Evolutionary conservation across 2,113 vertebrate species (phyloP).

Genomic region (Lontra canadensis): DNA sequence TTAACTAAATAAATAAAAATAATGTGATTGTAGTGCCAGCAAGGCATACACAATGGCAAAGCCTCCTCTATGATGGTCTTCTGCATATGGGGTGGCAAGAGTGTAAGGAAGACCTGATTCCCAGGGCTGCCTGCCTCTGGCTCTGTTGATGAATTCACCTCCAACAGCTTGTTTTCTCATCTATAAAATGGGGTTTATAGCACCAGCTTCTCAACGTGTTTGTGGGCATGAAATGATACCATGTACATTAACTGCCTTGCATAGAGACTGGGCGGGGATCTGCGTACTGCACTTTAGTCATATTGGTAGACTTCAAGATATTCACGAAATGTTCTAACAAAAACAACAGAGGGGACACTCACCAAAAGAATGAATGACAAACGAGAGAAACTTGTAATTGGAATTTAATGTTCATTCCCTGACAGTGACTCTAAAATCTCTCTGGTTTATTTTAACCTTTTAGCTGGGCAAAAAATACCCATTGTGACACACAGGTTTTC

Average conservation of each 20-base stretch:
- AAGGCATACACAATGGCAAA: not conserved
- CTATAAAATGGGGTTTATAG: not conserved
- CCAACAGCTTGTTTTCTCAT: not conserved
- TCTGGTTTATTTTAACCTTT: not conserved
- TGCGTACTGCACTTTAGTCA: too few species aligned
- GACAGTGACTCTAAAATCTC: not conserved
- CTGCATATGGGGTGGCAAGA: not conserved
- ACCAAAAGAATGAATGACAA: not conserved
- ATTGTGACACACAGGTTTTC: not conserved
- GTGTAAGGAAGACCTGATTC: rapidly evolving
- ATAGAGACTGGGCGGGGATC: not conserved
- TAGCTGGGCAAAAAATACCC: not conserved
- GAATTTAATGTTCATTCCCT: not conserved
- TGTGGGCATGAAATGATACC: not conserved
- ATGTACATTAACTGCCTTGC: not conserved
- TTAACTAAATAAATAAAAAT: not conserved
- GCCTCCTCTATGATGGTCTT: not conserved
- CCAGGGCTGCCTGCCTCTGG: not conserved
- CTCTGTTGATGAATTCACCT: not conserved
- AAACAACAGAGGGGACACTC: not conserved
- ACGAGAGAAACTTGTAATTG: not conserved
- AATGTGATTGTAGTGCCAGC: not conserved
- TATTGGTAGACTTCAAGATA: not conserved
- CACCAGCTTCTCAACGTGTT: not conserved
- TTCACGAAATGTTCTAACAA: not conserved